Evolutionary conservation across 2,797 vertebrate genomes (phyloP).

Genomic region (Malurus leucopterus): DNA sequence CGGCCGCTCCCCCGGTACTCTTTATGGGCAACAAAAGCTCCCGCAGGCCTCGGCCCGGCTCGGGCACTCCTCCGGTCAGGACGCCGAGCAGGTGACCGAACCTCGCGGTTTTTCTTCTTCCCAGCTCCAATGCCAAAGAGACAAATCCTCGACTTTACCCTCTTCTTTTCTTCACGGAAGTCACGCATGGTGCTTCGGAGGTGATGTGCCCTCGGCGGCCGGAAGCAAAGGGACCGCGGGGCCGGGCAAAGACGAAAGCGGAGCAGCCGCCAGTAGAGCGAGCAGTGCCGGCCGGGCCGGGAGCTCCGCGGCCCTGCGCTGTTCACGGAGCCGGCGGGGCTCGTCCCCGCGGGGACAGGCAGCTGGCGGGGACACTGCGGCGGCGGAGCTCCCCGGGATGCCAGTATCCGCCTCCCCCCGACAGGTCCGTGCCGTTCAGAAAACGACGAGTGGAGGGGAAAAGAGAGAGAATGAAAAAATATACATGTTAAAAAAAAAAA

Average conservation of each 20-base stretch:
- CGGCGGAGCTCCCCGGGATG: not conserved
- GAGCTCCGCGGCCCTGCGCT: rapidly evolving
- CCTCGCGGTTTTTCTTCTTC: rapidly evolving
- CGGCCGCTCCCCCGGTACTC: not conserved
- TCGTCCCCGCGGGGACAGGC: not conserved
- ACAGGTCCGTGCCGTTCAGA: not conserved
- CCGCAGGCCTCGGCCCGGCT: not conserved
- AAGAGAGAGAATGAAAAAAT: not conserved
- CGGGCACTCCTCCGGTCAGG: not conserved
- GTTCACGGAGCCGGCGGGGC: rapidly evolving
- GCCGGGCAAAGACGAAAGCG: too few relatives aligned
- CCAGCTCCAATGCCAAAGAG: not conserved
- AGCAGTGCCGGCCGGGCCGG: not conserved
- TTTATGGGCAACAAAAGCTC: constrained; percentile 58
- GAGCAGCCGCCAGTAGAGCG: rapidly evolving
- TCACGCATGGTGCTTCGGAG: not conserved
- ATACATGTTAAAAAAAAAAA: rapidly evolving
- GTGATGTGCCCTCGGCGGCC: too few relatives aligned
- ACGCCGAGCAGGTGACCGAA: not conserved
- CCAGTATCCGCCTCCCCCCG: not conserved
- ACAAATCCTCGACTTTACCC: not conserved
- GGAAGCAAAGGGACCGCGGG: too few relatives aligned
- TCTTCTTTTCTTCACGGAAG: not conserved
- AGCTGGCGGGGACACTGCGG: too few relatives aligned
- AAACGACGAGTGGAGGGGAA: not conserved